Conservation (phyloP, 2,113 vertebrate species). For the Numenius arquata region DNA sequence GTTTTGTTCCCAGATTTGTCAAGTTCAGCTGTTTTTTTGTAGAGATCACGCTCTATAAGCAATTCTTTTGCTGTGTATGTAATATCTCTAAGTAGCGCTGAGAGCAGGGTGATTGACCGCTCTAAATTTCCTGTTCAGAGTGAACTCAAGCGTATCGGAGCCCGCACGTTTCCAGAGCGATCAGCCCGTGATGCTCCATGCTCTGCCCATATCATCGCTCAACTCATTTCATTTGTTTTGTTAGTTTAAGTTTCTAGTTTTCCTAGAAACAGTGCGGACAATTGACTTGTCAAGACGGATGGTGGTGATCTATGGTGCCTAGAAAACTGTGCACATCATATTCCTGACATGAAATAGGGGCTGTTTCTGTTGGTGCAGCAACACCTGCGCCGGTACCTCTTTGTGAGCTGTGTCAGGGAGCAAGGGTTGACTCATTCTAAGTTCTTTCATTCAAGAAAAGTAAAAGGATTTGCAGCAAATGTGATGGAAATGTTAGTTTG, state of each 20-base stretch:
- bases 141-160: background rate
- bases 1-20: slow-evolving; percentile 17
- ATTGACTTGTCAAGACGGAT: slow-evolving; percentile 10
- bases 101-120: background rate
- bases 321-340: background rate
- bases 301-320: slow-evolving; percentile 30
- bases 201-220: background rate
- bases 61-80: background rate
- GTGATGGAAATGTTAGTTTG: background rate
- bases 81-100: background rate
- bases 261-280: slow-evolving; percentile 4
- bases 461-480: background rate
- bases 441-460: background rate
- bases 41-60: background rate
- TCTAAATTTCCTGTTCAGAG: background rate
- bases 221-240: background rate
- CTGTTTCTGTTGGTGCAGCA: background rate
- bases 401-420: background rate
- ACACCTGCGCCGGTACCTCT: background rate
- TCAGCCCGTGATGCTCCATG: background rate
- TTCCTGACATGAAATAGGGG: background rate
- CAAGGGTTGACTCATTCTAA: background rate
- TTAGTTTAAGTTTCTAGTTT: slow-evolving; percentile 29
- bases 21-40: background rate
- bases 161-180: background rate